Base-by-base conservation (phyloP, 2,797 vertebrate species). In the Sebastes oblongus region DNA sequence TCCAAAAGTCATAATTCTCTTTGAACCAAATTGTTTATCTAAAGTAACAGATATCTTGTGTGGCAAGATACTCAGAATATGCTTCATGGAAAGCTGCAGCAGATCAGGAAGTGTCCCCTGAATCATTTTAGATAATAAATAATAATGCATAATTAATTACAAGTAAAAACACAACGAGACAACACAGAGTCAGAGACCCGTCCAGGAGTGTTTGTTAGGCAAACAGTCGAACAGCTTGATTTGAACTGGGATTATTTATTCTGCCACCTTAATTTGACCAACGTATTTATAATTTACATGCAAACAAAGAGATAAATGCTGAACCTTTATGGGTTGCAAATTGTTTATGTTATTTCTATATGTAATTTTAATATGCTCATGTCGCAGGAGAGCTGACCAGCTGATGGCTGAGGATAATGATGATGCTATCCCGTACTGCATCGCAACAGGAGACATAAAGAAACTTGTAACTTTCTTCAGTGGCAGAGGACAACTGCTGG, bases 331-430 rank as follows among this genome's bases (percentile, higher is more conserved):
- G 22, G 56, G 20, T 52, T 46, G n/a, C 7, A n/a, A 13, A 9
- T 69, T 55, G 14, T 58, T 46, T 22, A 8, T 32, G 10, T 24
- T 27, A 22, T 61, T 5, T 74, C 14, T 68, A 2, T 58, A 25
- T 34, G 3, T 59, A 2, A 27, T 36, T 52, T 6, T 9, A 52
- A 68, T 72, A 13, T 72, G 36, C 5, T 70, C n/a, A 7, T 73
- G 22, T 74, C 8, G 4, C 82, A 94, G 98, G 95, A 96, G 98
- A 96, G 97, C 97, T 3, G 97, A 98, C 68, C 98, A 99, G 72
- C 95, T 99, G 87, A 97, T 98, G 91, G 96, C 96, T 64, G 98
- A 99, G 88, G 98, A 97, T 74, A 98, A 96, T 68, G 96, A 99
- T 80, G 97, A 97, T 56, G 96, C 97, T 34, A 98, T 99, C 86